These are phyloP conservation scores for Eupithecia exiguata DNA, from an alignment of 2,888 invertebrate species.

Conservation along the genomic window DNA sequence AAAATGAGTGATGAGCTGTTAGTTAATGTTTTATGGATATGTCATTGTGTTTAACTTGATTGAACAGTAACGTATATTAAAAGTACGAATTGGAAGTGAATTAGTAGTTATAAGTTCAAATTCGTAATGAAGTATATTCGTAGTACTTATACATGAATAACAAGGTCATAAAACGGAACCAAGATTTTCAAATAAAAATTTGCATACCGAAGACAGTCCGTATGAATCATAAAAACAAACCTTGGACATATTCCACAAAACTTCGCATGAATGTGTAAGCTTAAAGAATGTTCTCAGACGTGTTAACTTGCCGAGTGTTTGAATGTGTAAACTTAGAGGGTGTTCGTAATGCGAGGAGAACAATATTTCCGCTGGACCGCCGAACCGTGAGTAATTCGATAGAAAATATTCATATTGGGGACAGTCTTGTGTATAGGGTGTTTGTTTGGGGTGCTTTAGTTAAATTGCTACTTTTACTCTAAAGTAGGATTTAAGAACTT, in stretches of 20 bases:
- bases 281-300: constrained; percentile 18
- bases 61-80: background rate
- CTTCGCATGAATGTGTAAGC: constrained; percentile 30
- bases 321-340: constrained; percentile 65
- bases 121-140: background rate
- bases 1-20: background rate
- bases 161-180: background rate
- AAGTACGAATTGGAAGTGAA: background rate
- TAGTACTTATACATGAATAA: background rate
- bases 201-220: constrained; percentile 13
- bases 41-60: background rate
- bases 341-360: constrained; percentile 71
- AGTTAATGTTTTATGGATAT: background rate
- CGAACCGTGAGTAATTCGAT: constrained; percentile 82
- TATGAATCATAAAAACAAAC: constrained; percentile 24
- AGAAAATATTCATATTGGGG: constrained; percentile 83
- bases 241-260: constrained; percentile 38
- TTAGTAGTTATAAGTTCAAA: background rate
- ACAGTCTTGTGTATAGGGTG: constrained; percentile 56
- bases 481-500: background rate
- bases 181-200: background rate
- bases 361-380: constrained; percentile 81
- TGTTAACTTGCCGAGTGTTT: constrained; percentile 20
- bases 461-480: constrained; percentile 17
- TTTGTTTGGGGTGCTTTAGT: constrained; percentile 42